Base-by-base conservation (phyloP, 2,797 vertebrate species). In the Crenichthys baileyi region DNA sequence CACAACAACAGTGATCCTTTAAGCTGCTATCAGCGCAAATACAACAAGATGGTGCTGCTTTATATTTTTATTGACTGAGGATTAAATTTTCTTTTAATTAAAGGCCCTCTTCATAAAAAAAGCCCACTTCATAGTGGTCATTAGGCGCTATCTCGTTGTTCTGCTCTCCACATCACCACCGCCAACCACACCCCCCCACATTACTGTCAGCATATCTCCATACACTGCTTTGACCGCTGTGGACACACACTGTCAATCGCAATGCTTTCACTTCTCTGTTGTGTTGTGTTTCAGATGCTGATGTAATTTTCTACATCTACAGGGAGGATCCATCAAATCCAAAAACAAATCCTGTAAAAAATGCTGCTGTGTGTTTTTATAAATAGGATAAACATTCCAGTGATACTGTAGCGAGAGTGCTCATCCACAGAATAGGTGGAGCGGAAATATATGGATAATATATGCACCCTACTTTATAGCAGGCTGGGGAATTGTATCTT, bases 21-120 rank as follows among this genome's bases (percentile, higher is more conserved):
- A 91, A 90, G 94, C 93, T 88, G 87, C 84, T 89, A 94, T 94
- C 92, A 93, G 94, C 94, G 92, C 90, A 92, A 92, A 93, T 79
- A 82, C 77, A 90, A 88, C 76, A 76, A 73, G 84, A 89, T 86
- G 83, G 72, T 48, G 16, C 84, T 74, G 78, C 86, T 94, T 93
- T 94, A 91, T 86, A 92, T 94, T 93, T 91, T 88, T 85, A 93
- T 91, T 91, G 90, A 94, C 93, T 91, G 85, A 83, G 92, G 90
- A 90, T 89, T 85, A 94, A 87, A 79, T 87, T 85, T 90, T 89
- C 83, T 90, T 85, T 76, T 91, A 85, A 89, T 91, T 88, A 89
- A 85, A 84, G 82, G 67, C 12, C 65, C n/a, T 77, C 24, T 75
- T 90, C 77, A n/a, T n/a, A 55, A 83, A 84, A 85, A 84, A 82